These are phyloP conservation scores for Pachyuromys duprasi DNA, from an alignment of 2,797 vertebrate species.

Conservation along the genomic window DNA sequence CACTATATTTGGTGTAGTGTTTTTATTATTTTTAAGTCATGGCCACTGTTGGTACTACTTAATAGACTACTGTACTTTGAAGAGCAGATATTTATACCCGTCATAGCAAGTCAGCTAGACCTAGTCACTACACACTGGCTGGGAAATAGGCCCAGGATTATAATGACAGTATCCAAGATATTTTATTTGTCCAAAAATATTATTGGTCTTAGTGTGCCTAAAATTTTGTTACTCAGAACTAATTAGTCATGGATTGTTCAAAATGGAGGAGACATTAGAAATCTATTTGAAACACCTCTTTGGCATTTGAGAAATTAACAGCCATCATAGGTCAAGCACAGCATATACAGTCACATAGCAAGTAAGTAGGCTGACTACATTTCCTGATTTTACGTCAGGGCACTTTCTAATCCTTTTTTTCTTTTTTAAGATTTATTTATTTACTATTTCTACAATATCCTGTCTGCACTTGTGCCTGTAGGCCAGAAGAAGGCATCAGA, in stretches of 20 bases:
- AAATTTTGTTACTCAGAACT: not conserved
- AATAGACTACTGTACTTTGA: not conserved
- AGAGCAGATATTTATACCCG: not conserved
- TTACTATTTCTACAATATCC: too few species aligned
- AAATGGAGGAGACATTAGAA: not conserved
- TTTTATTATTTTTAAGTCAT: not conserved
- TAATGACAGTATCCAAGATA: not conserved
- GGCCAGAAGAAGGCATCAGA: too few species aligned
- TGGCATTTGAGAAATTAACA: not conserved
- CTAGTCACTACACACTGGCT: not conserved
- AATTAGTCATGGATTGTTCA: not conserved
- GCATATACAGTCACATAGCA: not conserved
- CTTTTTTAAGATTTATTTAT: too few species aligned
- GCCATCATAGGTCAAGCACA: not conserved
- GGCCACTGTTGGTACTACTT: not conserved
- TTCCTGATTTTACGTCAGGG: not conserved
- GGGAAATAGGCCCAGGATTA: too few species aligned
- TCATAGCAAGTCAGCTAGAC: too few species aligned
- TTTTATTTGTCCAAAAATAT: not conserved
- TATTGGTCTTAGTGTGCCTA: not conserved
- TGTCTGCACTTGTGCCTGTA: too few species aligned
- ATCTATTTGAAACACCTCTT: not conserved
- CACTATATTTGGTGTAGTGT: not conserved
- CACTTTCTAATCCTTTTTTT: not conserved
- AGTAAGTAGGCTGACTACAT: too few species aligned